phyloP scores from a whole-genome alignment of 2,888 invertebrate genomes.

The Altica lythri region DNA sequence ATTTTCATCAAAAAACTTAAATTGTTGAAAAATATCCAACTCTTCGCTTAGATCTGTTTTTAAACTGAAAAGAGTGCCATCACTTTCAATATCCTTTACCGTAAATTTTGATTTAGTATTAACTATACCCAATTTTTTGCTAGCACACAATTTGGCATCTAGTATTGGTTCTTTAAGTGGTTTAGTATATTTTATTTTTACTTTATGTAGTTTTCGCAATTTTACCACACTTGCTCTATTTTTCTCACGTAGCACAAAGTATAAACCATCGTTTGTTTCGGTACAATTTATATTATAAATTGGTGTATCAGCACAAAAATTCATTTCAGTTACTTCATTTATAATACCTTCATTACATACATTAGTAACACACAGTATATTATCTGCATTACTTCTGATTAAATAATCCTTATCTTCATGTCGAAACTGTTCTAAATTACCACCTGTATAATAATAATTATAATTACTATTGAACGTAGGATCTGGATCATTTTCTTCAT shows the following conservation, averaged over 20 bases:
- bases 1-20: conserved; percentile 35
- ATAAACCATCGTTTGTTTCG: conserved; percentile 16
- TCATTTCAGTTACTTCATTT: conserved; percentile 10
- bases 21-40: conserved; percentile 34
- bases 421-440: conserved; percentile 34
- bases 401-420: conserved; percentile 33
- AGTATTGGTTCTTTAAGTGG: conserved; percentile 26
- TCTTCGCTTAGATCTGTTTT: conserved; percentile 17
- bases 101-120: conserved; percentile 27
- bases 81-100: conserved; percentile 33
- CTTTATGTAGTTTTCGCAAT: conserved; percentile 16
- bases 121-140: conserved; percentile 31
- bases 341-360: conserved; percentile 3
- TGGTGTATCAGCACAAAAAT: conserved; percentile 17
- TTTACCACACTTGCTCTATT: conserved; percentile 23
- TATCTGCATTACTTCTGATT: conserved; percentile 33
- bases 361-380: conserved; percentile 30
- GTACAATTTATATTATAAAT: conserved; percentile 30
- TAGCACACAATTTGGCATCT: conserved; percentile 38
- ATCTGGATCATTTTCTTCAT: conserved; percentile 34
- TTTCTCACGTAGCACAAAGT: conserved; percentile 35
- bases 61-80: conserved; percentile 22
- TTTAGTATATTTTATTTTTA: conserved; percentile 14
- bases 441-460: conserved; percentile 39
- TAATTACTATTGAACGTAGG: conserved; percentile 34